Evolutionary conservation across 2,797 vertebrate genomes (phyloP).

Genomic region (Rhabdophis nuchalis): DNA sequence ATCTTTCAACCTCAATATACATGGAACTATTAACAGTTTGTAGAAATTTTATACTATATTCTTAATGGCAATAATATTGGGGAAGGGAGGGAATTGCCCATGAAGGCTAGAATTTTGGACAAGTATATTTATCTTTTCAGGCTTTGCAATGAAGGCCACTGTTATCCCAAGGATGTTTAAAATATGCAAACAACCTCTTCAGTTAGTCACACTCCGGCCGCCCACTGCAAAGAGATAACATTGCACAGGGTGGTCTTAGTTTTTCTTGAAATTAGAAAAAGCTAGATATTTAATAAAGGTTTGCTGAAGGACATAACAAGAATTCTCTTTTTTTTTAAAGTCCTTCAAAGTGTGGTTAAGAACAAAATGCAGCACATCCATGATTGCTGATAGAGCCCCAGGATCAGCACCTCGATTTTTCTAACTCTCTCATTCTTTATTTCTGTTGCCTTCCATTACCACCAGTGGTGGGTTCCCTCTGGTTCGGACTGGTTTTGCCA

Average conservation of each 20-base stretch:
- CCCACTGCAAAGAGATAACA: background rate
- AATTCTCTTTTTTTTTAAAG: background rate
- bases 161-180: background rate
- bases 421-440: background rate
- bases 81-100: fast-evolving
- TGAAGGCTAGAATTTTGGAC: background rate
- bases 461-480: background rate
- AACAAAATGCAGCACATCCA: background rate
- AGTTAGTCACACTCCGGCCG: background rate
- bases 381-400: background rate
- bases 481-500: too few species aligned
- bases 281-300: background rate
- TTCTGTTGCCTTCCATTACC: background rate
- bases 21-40: background rate
- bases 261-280: background rate
- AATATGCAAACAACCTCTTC: background rate
- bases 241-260: background rate
- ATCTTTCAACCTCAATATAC: background rate
- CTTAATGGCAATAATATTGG: background rate
- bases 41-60: background rate
- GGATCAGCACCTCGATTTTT: background rate
- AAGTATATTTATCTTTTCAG: background rate
- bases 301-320: background rate
- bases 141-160: background rate
- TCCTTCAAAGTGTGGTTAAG: background rate